A percentile compares a stretch with the other conserved stretches of the same genome.
Evolutionary conservation across 2,797 vertebrate genomes (phyloP).

Genomic region (Gouania willdenowi): DNA sequence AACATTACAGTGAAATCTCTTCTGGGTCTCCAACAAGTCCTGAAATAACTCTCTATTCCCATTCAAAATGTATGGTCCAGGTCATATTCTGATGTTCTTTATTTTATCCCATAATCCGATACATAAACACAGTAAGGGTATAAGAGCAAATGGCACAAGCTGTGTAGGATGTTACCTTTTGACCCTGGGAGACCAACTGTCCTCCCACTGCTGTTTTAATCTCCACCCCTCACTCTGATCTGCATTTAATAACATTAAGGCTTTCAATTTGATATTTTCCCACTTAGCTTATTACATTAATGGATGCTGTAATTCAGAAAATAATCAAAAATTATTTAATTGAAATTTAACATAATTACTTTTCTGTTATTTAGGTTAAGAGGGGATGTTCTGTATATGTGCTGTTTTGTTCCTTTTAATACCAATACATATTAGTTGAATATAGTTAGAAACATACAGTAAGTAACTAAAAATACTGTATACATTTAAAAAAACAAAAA

Average conservation of each 20-base stretch:
- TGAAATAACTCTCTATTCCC: too few species aligned
- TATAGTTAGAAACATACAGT: too few species aligned
- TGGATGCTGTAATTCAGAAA: slow-evolving; percentile 24
- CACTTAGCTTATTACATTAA: slow-evolving; percentile 39
- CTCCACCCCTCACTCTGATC: slow-evolving; percentile 27
- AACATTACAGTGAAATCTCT: background rate
- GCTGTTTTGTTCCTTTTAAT: too few species aligned
- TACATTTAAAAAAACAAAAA: too few species aligned
- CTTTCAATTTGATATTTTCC: slow-evolving; percentile 35
- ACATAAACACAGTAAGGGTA: slow-evolving; percentile 4
- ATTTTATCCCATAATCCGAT: too few species aligned
- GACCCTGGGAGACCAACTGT: slow-evolving; percentile 33
- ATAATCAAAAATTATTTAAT: slow-evolving; percentile 40
- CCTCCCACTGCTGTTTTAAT: slow-evolving; percentile 21
- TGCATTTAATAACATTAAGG: slow-evolving; percentile 37
- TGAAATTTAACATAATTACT: too few species aligned
- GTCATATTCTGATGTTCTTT: too few species aligned
- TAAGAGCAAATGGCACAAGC: slow-evolving; percentile 41
- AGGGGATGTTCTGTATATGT: slow-evolving; percentile 36
- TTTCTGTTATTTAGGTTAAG: slow-evolving; percentile 52
- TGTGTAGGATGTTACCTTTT: slow-evolving; percentile 38
- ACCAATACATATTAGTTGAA: too few species aligned
- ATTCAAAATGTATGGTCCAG: too few species aligned
- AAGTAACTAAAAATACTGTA: too few species aligned
- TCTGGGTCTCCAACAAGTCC: too few species aligned